Evolutionary conservation across 2,797 vertebrate species (phyloP), one percentile per base, ranked within the genome.

Genomic region (Sebastes iracundus): DNA sequence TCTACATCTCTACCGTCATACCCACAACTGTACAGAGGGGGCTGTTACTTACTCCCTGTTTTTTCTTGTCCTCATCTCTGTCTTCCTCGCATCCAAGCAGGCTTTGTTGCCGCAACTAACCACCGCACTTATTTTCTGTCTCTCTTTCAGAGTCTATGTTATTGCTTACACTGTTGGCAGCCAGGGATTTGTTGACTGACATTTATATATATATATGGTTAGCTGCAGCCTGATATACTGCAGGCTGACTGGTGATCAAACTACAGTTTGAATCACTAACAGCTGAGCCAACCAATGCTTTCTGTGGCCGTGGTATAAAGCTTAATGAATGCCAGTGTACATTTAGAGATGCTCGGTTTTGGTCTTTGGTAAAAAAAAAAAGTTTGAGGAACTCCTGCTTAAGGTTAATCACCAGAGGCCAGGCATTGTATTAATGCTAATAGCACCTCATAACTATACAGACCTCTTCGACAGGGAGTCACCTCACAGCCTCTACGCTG

Each of bases 111-210:
- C 16, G 16, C 42, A 46, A 46, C 42, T 65, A 63, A 71, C 18
- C 71, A 25, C n/a, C 38, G 38, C 49, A 56, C 23, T 59, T 42
- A 61, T 73, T 68, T 68, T 75, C 62, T 72, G 22, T 58, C 32
- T 68, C 32, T 68, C 66, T 73, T 13, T 73, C 58, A 38, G 56
- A 61, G 30, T 70, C 53, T 42, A 1, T 49, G n/a, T 80, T 61
- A 60, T 80, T 74, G 56, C 49, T 83, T 80, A 33, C 23, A 46
- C n/a, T 74, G 53, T 72, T 79, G 66, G 82, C 76, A 80, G 61
- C 69, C 42, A 35, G 20, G 38, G 25, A 77, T 75, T 56, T 75
- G 75, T 73, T 75, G 59, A 66, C 35, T 87, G 72, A 55, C 8
- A 42, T 56, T 63, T 20, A 65, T 16, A 38, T 35, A 28, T 28